Conservation (phyloP, 2,113 vertebrate species). For the Camarhynchus parvulus region DNA sequence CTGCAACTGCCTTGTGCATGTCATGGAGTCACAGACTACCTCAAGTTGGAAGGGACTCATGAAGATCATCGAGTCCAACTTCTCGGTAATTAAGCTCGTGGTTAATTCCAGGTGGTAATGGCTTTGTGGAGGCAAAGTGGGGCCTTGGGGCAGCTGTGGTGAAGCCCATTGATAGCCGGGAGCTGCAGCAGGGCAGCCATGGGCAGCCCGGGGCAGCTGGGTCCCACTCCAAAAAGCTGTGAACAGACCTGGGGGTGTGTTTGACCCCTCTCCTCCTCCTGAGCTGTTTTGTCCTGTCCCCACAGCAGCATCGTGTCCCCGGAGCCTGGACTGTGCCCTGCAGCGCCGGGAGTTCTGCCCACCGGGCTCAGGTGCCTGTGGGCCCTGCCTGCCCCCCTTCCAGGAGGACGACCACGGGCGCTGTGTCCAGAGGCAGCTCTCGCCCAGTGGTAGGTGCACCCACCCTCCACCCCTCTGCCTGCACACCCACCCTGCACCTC, state of each 20-base stretch:
- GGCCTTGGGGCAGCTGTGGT: fast-evolving
- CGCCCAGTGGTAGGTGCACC: conserved; percentile 37
- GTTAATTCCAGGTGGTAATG: neutral
- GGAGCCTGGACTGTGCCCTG: conserved; percentile 86
- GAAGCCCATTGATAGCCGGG: fast-evolving
- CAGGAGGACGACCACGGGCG: conserved; percentile 75
- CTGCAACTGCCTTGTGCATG: neutral
- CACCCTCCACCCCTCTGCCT: neutral
- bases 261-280: neutral
- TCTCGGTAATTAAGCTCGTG: neutral
- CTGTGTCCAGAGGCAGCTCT: conserved; percentile 71
- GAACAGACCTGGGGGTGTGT: fast-evolving
- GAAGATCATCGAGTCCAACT: neutral
- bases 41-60: neutral
- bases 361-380: conserved; percentile 74
- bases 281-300: neutral
- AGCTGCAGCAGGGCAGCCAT: neutral
- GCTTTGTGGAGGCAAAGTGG: neutral
- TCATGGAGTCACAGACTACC: neutral
- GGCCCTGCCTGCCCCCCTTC: conserved; percentile 85
- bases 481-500: neutral
- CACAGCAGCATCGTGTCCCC: conserved; percentile 79
- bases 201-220: fast-evolving
- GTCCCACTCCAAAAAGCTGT: neutral
- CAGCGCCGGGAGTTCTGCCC: conserved; percentile 82